Conservation (phyloP, 2,797 vertebrate genomes). For the Pseudochirops corinnae region DNA sequence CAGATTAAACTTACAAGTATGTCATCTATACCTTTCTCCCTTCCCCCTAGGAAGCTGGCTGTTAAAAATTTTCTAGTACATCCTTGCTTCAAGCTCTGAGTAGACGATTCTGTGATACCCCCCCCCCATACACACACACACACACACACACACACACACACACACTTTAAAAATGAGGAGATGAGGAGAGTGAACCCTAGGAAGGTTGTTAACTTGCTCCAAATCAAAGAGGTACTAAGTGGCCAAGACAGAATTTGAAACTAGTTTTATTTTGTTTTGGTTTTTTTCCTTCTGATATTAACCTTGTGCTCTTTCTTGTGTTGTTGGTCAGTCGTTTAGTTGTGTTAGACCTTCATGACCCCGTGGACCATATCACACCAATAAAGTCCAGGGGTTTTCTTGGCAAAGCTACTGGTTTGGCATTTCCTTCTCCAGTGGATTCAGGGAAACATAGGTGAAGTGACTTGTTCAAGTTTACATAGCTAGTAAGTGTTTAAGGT, state of each 20-base stretch:
- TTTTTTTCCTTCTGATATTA: not conserved
- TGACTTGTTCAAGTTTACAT: not conserved
- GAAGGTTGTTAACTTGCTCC: not conserved
- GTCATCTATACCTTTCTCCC: not conserved
- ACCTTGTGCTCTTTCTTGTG: not conserved
- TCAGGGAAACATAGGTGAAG: not conserved
- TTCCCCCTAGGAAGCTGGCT: not conserved
- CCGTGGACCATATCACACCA: not conserved
- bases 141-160: not conserved
- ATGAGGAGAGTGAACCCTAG: not conserved
- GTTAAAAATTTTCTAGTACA: not conserved
- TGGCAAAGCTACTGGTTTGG: not conserved
- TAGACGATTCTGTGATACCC: not conserved
- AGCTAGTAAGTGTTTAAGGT: not conserved
- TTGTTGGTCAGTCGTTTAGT: not conserved
- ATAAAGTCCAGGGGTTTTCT: not conserved
- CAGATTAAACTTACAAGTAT: not conserved
- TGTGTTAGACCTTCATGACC: not conserved
- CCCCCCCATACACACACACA: not conserved
- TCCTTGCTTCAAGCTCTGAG: not conserved
- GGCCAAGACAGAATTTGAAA: not conserved
- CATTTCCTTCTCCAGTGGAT: slow-evolving; percentile 16
- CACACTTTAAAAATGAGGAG: not conserved
- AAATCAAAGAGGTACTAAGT: not conserved
- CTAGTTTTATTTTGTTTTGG: not conserved